Evolutionary conservation across 1,140 invertebrate genomes (phyloP).

Genomic region (Apis mellifera): Amel_HAv3.1 CM009936.2:9112001-9112500

Average conservation of each 20-base stretch:
- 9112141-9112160: constrained; percentile 72
- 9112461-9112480: constrained; percentile 57
- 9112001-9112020: constrained; percentile 81
- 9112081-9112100: constrained; percentile 70
- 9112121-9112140: constrained; percentile 75
- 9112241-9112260: constrained; percentile 55
- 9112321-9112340: constrained; percentile 72
- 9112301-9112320: constrained; percentile 80
- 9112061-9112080: constrained; percentile 70
- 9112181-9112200: not conserved
- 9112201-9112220: not conserved
- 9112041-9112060: constrained; percentile 75
- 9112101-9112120: constrained; percentile 66
- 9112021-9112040: constrained; percentile 73
- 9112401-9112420: constrained; percentile 73
- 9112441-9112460: not conserved
- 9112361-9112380: constrained; percentile 71
- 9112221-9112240: constrained; percentile 43
- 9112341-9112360: constrained; percentile 72
- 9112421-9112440: constrained; percentile 34
- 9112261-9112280: constrained; percentile 82
- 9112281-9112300: constrained; percentile 89
- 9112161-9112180: not conserved
- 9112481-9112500: constrained; percentile 74
- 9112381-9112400: constrained; percentile 71